A percentile compares a stretch with the other conserved stretches of the same genome.
These are phyloP conservation scores for Seriola aureovittata DNA, from an alignment of 2,113 vertebrate species.

Conservation along the genomic window DNA sequence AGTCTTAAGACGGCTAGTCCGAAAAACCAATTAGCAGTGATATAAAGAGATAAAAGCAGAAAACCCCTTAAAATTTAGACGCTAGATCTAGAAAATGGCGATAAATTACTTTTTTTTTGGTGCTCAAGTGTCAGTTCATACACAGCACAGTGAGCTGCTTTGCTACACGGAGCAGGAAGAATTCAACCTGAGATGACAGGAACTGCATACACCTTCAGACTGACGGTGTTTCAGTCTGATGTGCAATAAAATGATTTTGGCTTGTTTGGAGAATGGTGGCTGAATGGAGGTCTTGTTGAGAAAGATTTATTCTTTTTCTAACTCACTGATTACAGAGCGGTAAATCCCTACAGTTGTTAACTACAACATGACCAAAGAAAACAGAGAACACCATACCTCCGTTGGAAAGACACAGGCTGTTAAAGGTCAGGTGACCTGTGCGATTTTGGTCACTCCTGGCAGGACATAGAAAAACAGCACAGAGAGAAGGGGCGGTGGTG, in stretches of 20 bases:
- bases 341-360: background rate
- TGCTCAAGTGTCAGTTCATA: no score
- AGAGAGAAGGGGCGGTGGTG: background rate
- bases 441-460: slow-evolving; percentile 91
- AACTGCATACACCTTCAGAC: no score
- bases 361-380: background rate
- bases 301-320: background rate
- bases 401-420: slow-evolving; percentile 96
- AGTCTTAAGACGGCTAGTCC: background rate
- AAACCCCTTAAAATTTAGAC: background rate
- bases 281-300: background rate
- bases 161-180: no score
- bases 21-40: background rate
- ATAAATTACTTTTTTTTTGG: background rate
- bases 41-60: background rate
- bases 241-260: background rate
- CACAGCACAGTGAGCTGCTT: no score
- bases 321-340: background rate
- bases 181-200: no score
- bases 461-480: background rate
- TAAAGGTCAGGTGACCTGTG: slow-evolving; percentile 90
- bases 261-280: background rate
- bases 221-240: background rate
- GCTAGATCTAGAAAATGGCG: background rate
- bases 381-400: slow-evolving; percentile 86